phyloP scores from a whole-genome alignment of 2,113 vertebrate genomes.

The Mohoua ochrocephala region DNA sequence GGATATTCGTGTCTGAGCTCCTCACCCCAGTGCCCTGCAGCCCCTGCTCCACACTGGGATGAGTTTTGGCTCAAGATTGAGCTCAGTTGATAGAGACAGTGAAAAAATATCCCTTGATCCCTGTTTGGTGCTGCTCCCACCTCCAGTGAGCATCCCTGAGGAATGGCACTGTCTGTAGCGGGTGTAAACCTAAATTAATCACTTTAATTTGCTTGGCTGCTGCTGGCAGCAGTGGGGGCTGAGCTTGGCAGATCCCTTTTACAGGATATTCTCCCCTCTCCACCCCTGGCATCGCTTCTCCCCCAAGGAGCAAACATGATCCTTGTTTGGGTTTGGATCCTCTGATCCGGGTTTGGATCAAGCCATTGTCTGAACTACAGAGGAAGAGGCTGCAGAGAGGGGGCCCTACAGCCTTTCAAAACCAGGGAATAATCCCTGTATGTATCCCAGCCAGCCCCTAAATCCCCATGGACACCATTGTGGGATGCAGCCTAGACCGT shows the following conservation, averaged over 20 bases:
- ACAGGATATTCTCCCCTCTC: background rate
- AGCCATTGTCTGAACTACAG: background rate
- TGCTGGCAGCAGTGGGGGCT: background rate
- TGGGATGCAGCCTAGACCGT: background rate
- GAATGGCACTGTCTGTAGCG: background rate
- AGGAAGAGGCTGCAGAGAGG: background rate
- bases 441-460: rapidly evolving
- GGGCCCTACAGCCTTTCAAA: background rate
- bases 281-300: background rate
- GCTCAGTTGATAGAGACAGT: background rate
- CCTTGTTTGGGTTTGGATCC: rapidly evolving
- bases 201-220: background rate
- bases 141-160: background rate
- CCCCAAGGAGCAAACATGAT: rapidly evolving
- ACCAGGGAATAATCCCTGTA: background rate
- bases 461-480: rapidly evolving
- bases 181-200: background rate
- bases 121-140: background rate
- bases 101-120: background rate
- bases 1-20: background rate
- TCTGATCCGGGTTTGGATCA: background rate
- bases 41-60: rapidly evolving
- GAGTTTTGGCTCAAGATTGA: background rate
- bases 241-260: background rate
- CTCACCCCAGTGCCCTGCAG: background rate